Evolutionary conservation across 2,888 invertebrate genomes (phyloP).

Genomic region (Amblyjoppa fuscipennis): DNA sequence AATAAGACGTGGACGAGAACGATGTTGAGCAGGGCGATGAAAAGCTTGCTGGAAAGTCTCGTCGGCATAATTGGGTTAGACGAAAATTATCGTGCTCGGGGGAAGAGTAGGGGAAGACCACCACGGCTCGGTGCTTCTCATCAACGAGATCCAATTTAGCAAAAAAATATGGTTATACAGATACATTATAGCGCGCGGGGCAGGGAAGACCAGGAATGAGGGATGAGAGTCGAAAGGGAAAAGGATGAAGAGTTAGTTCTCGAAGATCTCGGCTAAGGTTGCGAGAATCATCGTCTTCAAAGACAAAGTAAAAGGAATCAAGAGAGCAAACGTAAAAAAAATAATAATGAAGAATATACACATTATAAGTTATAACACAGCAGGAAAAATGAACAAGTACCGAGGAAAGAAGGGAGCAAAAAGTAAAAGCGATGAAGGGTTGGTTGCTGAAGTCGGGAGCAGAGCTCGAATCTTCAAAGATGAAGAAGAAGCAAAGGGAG

Average conservation of each 20-base stretch:
- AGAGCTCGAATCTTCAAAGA: conserved; percentile 6
- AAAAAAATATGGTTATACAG: conserved; percentile 20
- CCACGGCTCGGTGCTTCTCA: conserved; percentile 48
- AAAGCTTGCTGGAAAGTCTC: conserved; percentile 70
- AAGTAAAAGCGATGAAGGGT: background rate
- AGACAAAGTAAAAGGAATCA: conserved; percentile 69
- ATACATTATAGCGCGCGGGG: background rate
- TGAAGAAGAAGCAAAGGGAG: conserved; percentile 18
- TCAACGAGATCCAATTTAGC: conserved; percentile 49
- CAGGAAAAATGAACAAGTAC: background rate
- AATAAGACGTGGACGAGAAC: conserved; percentile 29
- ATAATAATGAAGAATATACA: background rate
- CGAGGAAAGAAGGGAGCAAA: background rate
- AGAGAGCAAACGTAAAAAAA: background rate
- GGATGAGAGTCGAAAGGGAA: background rate
- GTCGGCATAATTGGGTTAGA: conserved; percentile 64
- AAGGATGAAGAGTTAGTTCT: background rate
- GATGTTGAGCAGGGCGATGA: conserved; percentile 57
- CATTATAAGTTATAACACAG: background rate
- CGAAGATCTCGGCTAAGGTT: background rate
- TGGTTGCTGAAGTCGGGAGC: background rate
- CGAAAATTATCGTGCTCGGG: conserved; percentile 60
- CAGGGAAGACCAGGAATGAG: background rate
- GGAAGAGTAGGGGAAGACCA: conserved; percentile 7
- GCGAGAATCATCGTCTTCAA: background rate